Evolutionary conservation across 2,888 invertebrate genomes (phyloP), one percentile per base, ranked within the genome.

Genomic region (Nycteola revayana): DNA sequence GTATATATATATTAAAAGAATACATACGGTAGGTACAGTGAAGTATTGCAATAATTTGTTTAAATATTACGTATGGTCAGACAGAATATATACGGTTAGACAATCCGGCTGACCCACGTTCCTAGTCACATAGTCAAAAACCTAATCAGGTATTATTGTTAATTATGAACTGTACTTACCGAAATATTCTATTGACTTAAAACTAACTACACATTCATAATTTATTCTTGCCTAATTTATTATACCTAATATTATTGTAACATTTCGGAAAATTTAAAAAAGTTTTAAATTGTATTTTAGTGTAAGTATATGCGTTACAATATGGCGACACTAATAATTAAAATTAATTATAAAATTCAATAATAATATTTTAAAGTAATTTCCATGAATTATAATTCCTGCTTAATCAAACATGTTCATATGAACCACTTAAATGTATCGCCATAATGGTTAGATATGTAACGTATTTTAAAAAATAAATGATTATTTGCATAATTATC

Each of bases 11-110:
- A 20, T 8, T 17, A 18, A 26, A n/a, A n/a, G n/a, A n/a, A 6
- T 20, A 9, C 42, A 44, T 31, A 25, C 36, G 64, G 62, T 70
- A 65, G 67, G 65, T 66, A 64, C 64, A 69, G 69, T 60, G 52
- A 28, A 42, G 42, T 28, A 40, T 25, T 38, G 43, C 57, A 60
- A 57, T 55, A 52, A 56, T 51, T 38, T 39, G 18, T 29, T 39
- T 45, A 42, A 42, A n/a, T n/a, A n/a, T n/a, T n/a, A n/a, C n/a
- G n/a, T 21, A 20, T 47, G 26, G 34, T 35, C 35, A 24, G 2
- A 14, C 5, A 14, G 14, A 14, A 2, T 14, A 3, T 14, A 14
- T 14, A n/a, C n/a, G 3, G 6, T 25, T 42, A 11, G 25, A 33
- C 23, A 29, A 38, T 28, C 8, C 44, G 48, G 50, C 53, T 46